phyloP scores from a whole-genome alignment of 2,113 vertebrate genomes.

The Leptosomus discolor region DNA sequence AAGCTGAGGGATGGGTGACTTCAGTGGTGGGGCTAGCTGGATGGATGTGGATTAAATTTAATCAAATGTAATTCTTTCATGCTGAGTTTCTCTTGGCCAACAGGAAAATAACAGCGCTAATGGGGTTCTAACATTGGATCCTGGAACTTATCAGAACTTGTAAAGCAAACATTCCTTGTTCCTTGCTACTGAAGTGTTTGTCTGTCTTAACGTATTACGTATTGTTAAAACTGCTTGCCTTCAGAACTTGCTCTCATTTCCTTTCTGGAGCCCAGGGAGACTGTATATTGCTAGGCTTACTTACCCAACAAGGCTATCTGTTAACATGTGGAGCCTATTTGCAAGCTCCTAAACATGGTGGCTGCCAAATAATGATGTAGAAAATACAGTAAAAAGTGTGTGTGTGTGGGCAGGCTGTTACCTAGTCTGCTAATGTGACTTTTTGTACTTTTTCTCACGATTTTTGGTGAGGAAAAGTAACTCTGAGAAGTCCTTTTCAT shows the following conservation, averaged over 20 bases:
- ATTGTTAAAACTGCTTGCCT: not conserved
- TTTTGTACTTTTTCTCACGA: not conserved
- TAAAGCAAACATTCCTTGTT: not conserved
- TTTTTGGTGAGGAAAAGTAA: not conserved
- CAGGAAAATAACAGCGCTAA: not conserved
- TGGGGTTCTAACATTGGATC: not conserved
- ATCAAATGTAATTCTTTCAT: not conserved
- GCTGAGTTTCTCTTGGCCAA: not conserved
- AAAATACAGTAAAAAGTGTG: not conserved
- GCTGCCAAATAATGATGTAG: not conserved
- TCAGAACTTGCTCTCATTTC: not conserved
- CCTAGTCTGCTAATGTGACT: not conserved
- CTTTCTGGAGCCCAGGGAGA: not conserved
- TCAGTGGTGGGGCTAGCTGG: not conserved
- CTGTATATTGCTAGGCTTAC: not conserved
- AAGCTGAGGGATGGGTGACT: not conserved
- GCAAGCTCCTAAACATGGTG: not conserved
- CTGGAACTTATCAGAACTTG: not conserved
- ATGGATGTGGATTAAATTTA: not conserved
- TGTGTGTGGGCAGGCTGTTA: accelerated
- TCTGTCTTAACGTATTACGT: not conserved
- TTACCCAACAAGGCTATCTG: not conserved
- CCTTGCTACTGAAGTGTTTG: not conserved
- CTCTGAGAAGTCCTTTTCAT: not conserved
- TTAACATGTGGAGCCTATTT: not conserved